phyloP scores from a whole-genome alignment of 2,888 invertebrate species.

The Autographa gamma region DNA sequence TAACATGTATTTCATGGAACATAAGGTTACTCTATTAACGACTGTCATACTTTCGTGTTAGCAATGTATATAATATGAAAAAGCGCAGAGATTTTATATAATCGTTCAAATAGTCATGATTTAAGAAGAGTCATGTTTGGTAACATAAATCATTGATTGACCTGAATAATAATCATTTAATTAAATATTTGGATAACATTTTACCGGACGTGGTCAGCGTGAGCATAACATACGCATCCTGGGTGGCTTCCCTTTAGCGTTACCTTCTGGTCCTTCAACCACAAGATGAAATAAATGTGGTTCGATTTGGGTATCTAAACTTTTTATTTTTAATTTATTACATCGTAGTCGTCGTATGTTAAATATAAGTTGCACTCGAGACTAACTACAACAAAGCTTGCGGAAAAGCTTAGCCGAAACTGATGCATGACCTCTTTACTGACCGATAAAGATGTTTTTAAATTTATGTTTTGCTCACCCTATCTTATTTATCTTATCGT shows the following conservation, averaged over 20 bases:
- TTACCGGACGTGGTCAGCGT: constrained; percentile 55
- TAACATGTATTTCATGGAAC: not conserved
- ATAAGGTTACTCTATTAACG: no score
- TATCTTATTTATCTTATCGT: not conserved
- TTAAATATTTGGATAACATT: constrained; percentile 43
- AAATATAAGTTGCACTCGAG: not conserved
- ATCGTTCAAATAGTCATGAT: no score
- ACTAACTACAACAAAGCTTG: not conserved
- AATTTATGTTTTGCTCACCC: not conserved
- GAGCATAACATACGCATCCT: constrained; percentile 28
- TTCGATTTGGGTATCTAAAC: not conserved
- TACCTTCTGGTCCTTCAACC: constrained; percentile 18
- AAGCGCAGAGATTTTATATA: no score
- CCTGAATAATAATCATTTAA: constrained; percentile 32
- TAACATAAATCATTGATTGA: constrained; percentile 27
- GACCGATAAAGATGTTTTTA: not conserved
- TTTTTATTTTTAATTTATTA: no score
- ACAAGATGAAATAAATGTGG: not conserved
- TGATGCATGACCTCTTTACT: not conserved
- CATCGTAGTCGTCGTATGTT: not conserved
- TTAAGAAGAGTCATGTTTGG: constrained; percentile 15
- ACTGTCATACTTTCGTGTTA: no score
- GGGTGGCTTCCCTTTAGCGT: constrained; percentile 42
- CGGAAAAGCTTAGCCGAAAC: not conserved
- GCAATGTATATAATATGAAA: no score